Conservation (phyloP, 2,113 vertebrate species). For the Thinocorus orbignyianus region DNA sequence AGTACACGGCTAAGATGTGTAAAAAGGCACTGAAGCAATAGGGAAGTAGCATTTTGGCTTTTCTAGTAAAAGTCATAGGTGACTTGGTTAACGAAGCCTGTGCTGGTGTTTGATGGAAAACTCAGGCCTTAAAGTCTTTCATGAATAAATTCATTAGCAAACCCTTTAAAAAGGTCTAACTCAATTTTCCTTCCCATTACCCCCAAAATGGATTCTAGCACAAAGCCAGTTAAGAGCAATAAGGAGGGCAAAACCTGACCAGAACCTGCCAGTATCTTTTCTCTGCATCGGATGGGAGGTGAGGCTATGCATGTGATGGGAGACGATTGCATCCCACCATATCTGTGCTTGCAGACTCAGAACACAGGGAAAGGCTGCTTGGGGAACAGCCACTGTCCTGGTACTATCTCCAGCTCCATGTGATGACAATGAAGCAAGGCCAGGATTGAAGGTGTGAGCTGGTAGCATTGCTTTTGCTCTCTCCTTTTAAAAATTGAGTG, state of each 20-base stretch:
- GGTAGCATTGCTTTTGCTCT: background rate
- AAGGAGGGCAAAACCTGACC: constrained; percentile 12
- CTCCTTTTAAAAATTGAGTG: background rate
- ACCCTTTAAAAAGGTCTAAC: constrained; percentile 40
- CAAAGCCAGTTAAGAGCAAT: constrained; percentile 20
- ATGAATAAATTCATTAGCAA: constrained; percentile 60
- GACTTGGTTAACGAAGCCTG: constrained; percentile 20
- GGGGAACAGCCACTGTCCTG: background rate
- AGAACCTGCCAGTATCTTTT: background rate
- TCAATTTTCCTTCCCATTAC: constrained; percentile 61
- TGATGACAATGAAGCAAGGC: background rate
- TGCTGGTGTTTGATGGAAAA: constrained; percentile 34
- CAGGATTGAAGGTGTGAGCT: background rate
- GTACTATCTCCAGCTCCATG: background rate
- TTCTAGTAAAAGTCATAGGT: background rate
- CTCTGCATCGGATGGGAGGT: background rate
- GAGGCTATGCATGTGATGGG: background rate
- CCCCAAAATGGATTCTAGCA: constrained; percentile 27
- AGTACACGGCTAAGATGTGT: background rate
- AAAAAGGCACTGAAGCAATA: background rate
- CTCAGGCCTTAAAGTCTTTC: constrained; percentile 6
- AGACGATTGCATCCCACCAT: background rate
- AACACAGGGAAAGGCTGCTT: background rate
- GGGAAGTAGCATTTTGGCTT: background rate
- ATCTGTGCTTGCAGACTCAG: background rate